Conservation (phyloP, 2,113 vertebrate genomes). For the Leucopternis melanops region DNA sequence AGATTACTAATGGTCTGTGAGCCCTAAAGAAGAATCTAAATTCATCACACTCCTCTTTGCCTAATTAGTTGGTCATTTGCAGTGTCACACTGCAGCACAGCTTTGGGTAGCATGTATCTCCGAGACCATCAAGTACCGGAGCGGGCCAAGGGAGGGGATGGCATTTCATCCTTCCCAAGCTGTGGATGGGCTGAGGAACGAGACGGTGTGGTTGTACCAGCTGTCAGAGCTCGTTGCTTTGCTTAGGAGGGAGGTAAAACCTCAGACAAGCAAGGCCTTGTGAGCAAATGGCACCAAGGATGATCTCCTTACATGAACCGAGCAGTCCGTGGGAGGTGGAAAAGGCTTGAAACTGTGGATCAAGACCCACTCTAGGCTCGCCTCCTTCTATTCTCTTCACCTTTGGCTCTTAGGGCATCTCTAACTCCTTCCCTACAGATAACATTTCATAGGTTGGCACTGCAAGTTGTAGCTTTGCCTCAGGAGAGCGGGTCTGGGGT, state of each 20-base stretch:
- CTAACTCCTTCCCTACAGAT: neutral
- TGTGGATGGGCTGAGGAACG: neutral
- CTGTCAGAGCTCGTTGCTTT: neutral
- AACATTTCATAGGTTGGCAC: neutral
- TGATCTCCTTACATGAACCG: neutral
- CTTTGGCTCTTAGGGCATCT: neutral
- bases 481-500: neutral
- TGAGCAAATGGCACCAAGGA: neutral
- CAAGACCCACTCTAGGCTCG: neutral
- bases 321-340: neutral
- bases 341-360: neutral
- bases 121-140: neutral
- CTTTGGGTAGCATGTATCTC: neutral
- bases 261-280: neutral
- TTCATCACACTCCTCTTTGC: neutral
- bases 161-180: neutral
- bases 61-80: neutral
- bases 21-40: constrained; percentile 15
- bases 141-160: neutral
- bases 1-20: constrained; percentile 32
- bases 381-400: neutral
- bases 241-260: neutral
- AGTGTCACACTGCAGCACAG: neutral
- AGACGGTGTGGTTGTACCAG: rapidly evolving
- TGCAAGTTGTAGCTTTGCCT: rapidly evolving